Conservation (phyloP, 2,113 vertebrate genomes). For the Bostrychus sinensis region DNA sequence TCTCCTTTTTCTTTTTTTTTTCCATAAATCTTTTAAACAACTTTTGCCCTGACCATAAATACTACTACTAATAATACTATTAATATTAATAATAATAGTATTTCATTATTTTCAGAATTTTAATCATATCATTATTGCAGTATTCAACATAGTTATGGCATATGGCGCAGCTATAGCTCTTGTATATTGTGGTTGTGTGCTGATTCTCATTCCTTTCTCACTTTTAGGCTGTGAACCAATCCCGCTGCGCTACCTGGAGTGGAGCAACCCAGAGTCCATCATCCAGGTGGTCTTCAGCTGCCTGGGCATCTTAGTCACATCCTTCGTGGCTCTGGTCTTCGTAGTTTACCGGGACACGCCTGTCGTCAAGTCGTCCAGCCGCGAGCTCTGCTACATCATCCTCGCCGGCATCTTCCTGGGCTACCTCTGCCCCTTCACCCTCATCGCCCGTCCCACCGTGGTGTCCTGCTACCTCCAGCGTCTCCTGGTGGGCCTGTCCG, state of each 20-base stretch:
- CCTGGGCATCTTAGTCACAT: slow-evolving; percentile 93
- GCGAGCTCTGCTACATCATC: slow-evolving; percentile 98
- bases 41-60: too few species aligned
- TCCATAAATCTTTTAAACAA: too few species aligned
- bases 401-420: slow-evolving; percentile 96
- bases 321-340: slow-evolving; percentile 95
- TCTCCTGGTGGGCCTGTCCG: slow-evolving; percentile 93
- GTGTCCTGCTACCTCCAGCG: slow-evolving; percentile 96
- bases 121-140: too few species aligned
- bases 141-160: too few species aligned
- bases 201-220: slow-evolving; percentile 21
- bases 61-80: too few species aligned
- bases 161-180: not conserved
- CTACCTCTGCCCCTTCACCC: slow-evolving; percentile 95
- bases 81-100: too few species aligned
- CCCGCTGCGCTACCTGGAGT: slow-evolving; percentile 89
- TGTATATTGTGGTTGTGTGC: not conserved
- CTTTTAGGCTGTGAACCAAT: slow-evolving; percentile 88
- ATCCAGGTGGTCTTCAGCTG: slow-evolving; percentile 95
- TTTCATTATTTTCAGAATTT: too few species aligned
- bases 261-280: slow-evolving; percentile 96
- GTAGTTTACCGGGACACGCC: slow-evolving; percentile 96
- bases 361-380: slow-evolving; percentile 96
- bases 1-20: too few species aligned
- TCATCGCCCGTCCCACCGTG: slow-evolving; percentile 91